Evolutionary conservation across 2,888 invertebrate genomes (phyloP), one percentile per base, ranked within the genome.

Genomic region (Tuberolachnus salignus): DNA sequence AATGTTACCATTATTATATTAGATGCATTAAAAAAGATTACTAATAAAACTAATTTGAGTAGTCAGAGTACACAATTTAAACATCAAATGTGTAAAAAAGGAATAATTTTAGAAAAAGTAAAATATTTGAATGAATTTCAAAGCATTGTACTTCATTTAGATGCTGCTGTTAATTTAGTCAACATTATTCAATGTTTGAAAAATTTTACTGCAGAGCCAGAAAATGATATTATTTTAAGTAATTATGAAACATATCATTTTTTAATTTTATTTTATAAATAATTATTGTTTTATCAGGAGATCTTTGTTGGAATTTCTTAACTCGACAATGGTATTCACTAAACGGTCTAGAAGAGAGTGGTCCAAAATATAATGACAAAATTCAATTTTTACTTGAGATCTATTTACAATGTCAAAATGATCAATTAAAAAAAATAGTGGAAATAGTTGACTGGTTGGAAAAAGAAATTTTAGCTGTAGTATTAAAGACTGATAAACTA

Each of bases 261-360:
- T 81, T 21, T 34, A 42, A 21, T 55, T 3, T 70, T n/a, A n/a
- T n/a, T n/a, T 26, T 55, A 13, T n/a, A 16, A 11, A 51, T 44
- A 13, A 53, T 42, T 14, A 46, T n/a, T 80, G 42, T 73, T 72
- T 51, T 83, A 82, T 11, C 82, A 85, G 88, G 87, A 26, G 83
- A 84, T 13, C 84, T 88, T 19, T 87, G 89, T 81, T 87, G 88
- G 80, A 86, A 86, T 66, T 87, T 93, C 82, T 86, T 94, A 82
- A 88, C 87, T 51, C 88, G 89, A 75, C 89, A 90, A 81, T 94
- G 94, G 94, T 89, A 89, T 83, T 88, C 89, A 81, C 85, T 87
- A 57, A 89, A 90, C 82, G 91, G 92, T 3, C 84, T 86, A 81
- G 84, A 87, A 74, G 91, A 92, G 83, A 90, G 89, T 82, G 93